Conservation (phyloP, 2,113 vertebrate genomes). For the Phyllostomus hastatus region DNA sequence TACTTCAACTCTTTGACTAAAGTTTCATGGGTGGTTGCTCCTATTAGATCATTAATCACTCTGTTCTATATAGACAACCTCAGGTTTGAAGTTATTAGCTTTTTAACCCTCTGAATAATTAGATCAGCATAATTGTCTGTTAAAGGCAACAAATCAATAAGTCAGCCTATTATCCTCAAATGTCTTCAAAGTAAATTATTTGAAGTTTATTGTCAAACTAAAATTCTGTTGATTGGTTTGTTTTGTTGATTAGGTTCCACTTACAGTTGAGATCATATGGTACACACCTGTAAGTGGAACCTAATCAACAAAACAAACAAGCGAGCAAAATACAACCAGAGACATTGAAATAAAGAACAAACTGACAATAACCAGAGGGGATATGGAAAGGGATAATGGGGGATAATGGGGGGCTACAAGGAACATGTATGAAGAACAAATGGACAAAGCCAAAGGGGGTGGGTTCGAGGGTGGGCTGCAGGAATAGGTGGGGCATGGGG, state of each 20-base stretch:
- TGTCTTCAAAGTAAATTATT: constrained; percentile 48
- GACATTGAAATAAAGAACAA: no score
- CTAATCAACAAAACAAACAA: no score
- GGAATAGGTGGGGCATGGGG: no score
- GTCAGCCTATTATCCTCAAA: constrained; percentile 38
- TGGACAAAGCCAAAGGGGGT: no score
- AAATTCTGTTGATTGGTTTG: constrained; percentile 37
- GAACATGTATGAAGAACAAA: no score
- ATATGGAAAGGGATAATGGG: no score
- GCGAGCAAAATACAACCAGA: no score
- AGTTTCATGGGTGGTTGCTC: not conserved
- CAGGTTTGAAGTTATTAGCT: constrained; percentile 46
- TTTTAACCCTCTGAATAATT: constrained; percentile 70
- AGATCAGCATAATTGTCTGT: constrained; percentile 47
- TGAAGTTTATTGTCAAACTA: constrained; percentile 35
- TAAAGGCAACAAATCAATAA: constrained; percentile 70
- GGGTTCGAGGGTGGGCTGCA: no score
- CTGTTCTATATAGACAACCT: constrained; percentile 22
- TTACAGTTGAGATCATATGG: no score
- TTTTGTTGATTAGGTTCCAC: constrained; percentile 1
- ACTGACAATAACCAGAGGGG: no score
- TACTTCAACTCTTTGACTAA: constrained; percentile 12
- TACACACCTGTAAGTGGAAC: no score
- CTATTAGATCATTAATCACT: constrained; percentile 45
- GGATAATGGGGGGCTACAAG: no score